These are phyloP conservation scores for Erannis defoliaria DNA, from an alignment of 2,888 invertebrate genomes.

Conservation along the genomic window DNA sequence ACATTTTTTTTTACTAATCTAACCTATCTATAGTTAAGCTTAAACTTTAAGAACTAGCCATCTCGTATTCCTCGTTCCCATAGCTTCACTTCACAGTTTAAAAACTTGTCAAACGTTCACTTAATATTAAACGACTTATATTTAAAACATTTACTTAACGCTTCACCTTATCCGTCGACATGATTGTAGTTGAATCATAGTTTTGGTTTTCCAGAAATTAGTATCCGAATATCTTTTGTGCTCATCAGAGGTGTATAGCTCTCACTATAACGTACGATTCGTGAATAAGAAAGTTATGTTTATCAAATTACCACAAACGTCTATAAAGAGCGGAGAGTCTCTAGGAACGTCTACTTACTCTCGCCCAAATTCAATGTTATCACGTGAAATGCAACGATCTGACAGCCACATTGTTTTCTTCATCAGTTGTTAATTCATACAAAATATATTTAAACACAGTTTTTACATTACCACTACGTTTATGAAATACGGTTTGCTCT, in stretches of 20 bases:
- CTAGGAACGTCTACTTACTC: constrained; percentile 79
- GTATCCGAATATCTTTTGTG: constrained; percentile 77
- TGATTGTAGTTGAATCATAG: constrained; percentile 73
- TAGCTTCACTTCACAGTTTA: constrained; percentile 72
- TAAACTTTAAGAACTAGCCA: constrained; percentile 75
- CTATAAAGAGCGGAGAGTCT: constrained; percentile 71
- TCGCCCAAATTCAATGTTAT: constrained; percentile 65
- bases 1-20: constrained; percentile 81
- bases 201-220: constrained; percentile 75
- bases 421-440: constrained; percentile 72
- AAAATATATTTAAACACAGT: constrained; percentile 78
- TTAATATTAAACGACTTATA: constrained; percentile 80
- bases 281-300: constrained; percentile 64
- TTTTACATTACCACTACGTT: constrained; percentile 79
- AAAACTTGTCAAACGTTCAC: constrained; percentile 76
- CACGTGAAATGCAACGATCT: constrained; percentile 82
- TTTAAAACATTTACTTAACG: constrained; percentile 82
- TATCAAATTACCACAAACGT: constrained; percentile 64
- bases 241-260: constrained; percentile 55
- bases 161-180: constrained; percentile 77
- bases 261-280: constrained; percentile 28
- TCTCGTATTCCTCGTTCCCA: constrained; percentile 70
- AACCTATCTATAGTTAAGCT: constrained; percentile 84
- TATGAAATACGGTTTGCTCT: constrained; percentile 81
- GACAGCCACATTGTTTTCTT: constrained; percentile 76